Percentiles rank a stretch among this genome's conserved stretches.
These are phyloP conservation scores for Drosophila bunnanda DNA, from an alignment of 2,888 invertebrate species.

Conservation along the genomic window DNA sequence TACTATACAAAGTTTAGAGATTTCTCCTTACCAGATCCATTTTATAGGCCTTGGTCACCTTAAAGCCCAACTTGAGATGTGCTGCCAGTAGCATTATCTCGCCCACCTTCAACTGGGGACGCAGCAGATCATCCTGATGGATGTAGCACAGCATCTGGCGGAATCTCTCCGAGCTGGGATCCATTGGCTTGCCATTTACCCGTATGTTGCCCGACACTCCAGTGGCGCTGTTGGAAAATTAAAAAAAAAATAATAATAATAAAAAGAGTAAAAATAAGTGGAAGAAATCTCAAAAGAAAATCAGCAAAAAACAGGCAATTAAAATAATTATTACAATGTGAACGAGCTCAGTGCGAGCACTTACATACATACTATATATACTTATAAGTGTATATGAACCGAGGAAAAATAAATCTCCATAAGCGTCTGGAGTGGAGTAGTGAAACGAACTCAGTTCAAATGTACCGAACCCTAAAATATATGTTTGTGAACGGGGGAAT, in stretches of 20 bases:
- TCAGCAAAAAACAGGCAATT: slow-evolving; percentile 21
- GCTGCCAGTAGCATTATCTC: slow-evolving; percentile 94
- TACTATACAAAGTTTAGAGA: too few relatives aligned
- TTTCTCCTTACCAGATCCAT: slow-evolving; percentile 88
- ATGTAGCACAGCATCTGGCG: slow-evolving; percentile 93
- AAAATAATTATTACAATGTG: slow-evolving; percentile 33
- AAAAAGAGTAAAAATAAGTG: slow-evolving; percentile 37
- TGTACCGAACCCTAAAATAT: slow-evolving; percentile 14
- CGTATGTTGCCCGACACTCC: slow-evolving; percentile 90
- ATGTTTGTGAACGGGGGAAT: slow-evolving; percentile 27
- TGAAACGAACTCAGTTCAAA: slow-evolving; percentile 24
- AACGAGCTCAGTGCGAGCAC: slow-evolving; percentile 20
- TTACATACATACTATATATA: background rate
- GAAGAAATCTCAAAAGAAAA: slow-evolving; percentile 28
- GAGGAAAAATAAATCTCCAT: background rate
- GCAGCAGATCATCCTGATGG: slow-evolving; percentile 92
- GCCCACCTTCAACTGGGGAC: slow-evolving; percentile 90
- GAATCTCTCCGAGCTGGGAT: slow-evolving; percentile 88
- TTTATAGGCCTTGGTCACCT: slow-evolving; percentile 88
- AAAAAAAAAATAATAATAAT: background rate
- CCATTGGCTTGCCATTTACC: slow-evolving; percentile 88
- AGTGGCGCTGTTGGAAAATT: slow-evolving; percentile 85
- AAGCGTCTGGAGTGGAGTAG: slow-evolving; percentile 17
- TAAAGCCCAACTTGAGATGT: slow-evolving; percentile 91
- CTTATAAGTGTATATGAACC: background rate